Evolutionary conservation across 2,888 invertebrate species (phyloP), one percentile per base, ranked within the genome.

Genomic region (Anthrax anthrax): DNA sequence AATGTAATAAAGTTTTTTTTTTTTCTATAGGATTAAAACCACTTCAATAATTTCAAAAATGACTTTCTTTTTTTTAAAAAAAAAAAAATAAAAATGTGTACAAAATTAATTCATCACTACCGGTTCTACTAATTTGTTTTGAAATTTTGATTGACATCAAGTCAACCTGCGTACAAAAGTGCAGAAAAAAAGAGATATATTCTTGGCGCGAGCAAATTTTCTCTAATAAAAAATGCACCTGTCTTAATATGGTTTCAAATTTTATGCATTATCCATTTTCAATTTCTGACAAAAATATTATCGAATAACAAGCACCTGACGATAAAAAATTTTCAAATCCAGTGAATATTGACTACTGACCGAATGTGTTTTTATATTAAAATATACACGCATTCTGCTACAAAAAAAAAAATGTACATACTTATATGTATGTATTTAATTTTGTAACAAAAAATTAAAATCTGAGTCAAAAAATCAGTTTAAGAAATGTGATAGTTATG

Each of bases 381-480:
- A 4, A 23, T 23, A 23, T 23, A 23, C 23, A 23, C 13, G 12
- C 6, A 32, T 32, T 32, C 13, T 32, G 23, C 4, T 6, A 23
- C 23, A 23, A 6, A 23, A 6, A 23, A n/a, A 23, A 23, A 4
- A 23, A 6, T 23, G 23, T 23, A 23, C 8, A 23, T 8, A 23
- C 23, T 6, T 23, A 8, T 6, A 23, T 6, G 23, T 6, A 23
- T 32, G 29, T 32, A 12, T 32, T 12, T 32, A 12, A 12, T 29
- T 29, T 29, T 5, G 9, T 32, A 3, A 12, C 12, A 9, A 12
- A 32, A 32, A 32, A 9, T 29, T 29, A 32, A 32, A 32, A 12
- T 32, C 13, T 32, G 13, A 32, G 3, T 12, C 46, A 46, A 46
- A 40, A 40, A 46, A 46, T 46, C 46, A 46, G 41, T 46, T 40